Evolutionary conservation across 1,140 invertebrate species (phyloP).

Genomic region (Lordiphosa mommai): DNA sequence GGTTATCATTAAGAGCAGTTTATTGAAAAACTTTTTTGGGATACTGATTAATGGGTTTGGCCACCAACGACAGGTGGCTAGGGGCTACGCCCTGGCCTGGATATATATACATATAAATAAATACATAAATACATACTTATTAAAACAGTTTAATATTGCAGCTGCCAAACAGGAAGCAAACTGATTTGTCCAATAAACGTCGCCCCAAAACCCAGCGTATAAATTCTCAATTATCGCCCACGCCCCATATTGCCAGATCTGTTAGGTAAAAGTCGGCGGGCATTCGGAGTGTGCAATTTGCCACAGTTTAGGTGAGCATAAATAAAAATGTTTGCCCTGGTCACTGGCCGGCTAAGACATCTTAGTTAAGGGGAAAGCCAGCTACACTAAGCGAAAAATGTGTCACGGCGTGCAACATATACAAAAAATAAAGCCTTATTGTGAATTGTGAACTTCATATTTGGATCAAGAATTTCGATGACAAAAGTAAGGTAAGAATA

Average conservation of each 20-base stretch:
- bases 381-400: constrained; percentile 20
- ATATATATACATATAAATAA: background rate
- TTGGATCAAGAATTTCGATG: too few species aligned
- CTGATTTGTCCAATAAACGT: constrained; percentile 63
- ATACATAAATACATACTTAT: background rate
- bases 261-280: background rate
- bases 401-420: too few species aligned
- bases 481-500: too few species aligned
- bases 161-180: constrained; percentile 51
- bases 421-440: too few species aligned
- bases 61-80: constrained; percentile 51
- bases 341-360: constrained; percentile 57
- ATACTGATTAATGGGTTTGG: constrained; percentile 61
- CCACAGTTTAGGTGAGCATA: constrained; percentile 43
- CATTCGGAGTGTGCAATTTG: constrained; percentile 41
- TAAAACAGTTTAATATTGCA: background rate
- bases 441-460: too few species aligned
- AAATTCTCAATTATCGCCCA: constrained; percentile 76
- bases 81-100: background rate
- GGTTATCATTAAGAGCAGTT: constrained; percentile 71
- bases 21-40: constrained; percentile 60
- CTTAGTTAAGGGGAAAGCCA: constrained; percentile 8
- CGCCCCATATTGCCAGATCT: constrained; percentile 27
- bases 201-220: constrained; percentile 59
- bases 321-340: constrained; percentile 49